A percentile compares a stretch with the other conserved stretches of the same genome.
Evolutionary conservation across 2,888 invertebrate species (phyloP).

Genomic region (Gandaritis pyraliata): DNA sequence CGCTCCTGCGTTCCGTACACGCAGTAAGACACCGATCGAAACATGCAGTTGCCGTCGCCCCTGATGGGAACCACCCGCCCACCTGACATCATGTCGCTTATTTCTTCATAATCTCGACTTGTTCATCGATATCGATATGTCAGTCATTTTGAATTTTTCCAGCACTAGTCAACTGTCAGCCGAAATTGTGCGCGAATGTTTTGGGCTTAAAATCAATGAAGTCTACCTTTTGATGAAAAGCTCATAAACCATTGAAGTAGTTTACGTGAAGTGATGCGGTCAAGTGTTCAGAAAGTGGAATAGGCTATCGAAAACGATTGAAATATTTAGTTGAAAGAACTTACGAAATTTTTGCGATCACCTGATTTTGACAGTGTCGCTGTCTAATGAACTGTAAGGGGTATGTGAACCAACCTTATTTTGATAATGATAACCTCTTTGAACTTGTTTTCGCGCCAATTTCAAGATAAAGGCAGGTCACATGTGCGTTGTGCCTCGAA

Average conservation of each 20-base stretch:
- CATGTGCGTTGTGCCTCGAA: conserved; percentile 8
- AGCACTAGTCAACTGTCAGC: conserved; percentile 30
- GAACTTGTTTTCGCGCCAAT: conserved; percentile 23
- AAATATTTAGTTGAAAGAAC: conserved; percentile 11
- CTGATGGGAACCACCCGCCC: conserved; percentile 64
- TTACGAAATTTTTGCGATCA: conserved; percentile 22
- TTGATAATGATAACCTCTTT: conserved; percentile 24
- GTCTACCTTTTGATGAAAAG: not conserved
- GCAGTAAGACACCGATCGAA: conserved; percentile 70
- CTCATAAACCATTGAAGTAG: not conserved
- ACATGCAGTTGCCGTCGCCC: conserved; percentile 76
- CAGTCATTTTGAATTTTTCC: conserved; percentile 23
- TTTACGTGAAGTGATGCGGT: not conserved
- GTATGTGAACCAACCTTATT: conserved; percentile 14
- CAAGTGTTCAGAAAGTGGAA: conserved; percentile 1
- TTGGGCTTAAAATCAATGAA: not conserved
- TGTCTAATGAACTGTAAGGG: conserved; percentile 10
- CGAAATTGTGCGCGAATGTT: conserved; percentile 31
- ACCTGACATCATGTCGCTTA: conserved; percentile 53
- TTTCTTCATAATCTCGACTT: conserved; percentile 17
- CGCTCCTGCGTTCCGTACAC: conserved; percentile 69
- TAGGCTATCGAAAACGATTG: conserved; percentile 6
- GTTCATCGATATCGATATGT: conserved; percentile 42
- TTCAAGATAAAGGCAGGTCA: conserved; percentile 11
- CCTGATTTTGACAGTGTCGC: conserved; percentile 29